Base-by-base conservation (phyloP, 1,140 invertebrate species). In the Trachymyrmex septentrionalis region DNA sequence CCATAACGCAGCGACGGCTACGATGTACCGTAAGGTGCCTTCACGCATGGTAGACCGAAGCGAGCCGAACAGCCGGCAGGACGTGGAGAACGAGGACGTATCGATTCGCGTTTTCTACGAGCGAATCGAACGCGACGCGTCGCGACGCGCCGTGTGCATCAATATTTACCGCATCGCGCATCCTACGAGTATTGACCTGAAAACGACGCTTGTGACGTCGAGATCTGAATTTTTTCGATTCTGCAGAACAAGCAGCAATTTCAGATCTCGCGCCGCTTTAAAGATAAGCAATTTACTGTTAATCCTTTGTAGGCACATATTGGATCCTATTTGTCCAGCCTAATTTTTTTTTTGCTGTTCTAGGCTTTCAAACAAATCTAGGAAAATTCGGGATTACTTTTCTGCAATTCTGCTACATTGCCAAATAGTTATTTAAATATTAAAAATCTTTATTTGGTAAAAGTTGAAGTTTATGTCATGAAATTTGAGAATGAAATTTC, bases 21-120 rank as follows among this genome's bases (percentile, higher is more conserved):
- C 67, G 50, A 90, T 89, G 78, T 90, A 89, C 89, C 89, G 88
- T 90, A 90, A 90, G 88, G 66, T 71, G 73, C 57, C 87, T 90
- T 89, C 88, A 90, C 87, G 88, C 88, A 87, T 90, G 85, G 88
- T 50, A 72, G 80, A 89, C 77, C 89, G 88, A 87, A 87, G 75
- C 9, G 38, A 55, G 34, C 24, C 38, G 10, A 44, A 44, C 10
- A 44, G 69, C 66, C 53, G 48, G 84, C 85, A 88, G 78, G 59
- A 84, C 66, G 78, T 53, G 69, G 72, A 57, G 73, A 85, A 88
- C 67, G 86, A 27, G 77, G 30, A 30, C 44, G 55, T 84, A 89
- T 90, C 88, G 88, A 90, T 90, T 90, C 77, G 88, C 71, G 44
- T 69, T 84, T 50, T 86, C 71, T 73, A 67, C 71, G 72, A 61